These are phyloP conservation scores for Steinernema hermaphroditum DNA, from an alignment of 2,888 invertebrate species.

Conservation along the genomic window DNA sequence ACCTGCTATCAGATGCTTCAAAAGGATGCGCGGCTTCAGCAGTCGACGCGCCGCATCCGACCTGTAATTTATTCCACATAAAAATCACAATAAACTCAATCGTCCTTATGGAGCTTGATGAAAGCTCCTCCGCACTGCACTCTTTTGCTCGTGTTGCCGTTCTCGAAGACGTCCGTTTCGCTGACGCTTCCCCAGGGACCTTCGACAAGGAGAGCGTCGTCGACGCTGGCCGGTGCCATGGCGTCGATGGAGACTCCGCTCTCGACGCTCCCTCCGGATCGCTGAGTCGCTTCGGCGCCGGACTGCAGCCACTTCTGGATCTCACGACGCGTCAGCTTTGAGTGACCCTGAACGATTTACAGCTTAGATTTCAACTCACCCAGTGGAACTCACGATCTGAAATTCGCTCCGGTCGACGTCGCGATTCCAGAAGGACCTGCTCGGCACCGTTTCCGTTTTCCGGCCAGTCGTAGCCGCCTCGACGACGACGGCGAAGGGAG, in stretches of 20 bases:
- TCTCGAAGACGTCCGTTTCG: neutral
- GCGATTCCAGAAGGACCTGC: neutral
- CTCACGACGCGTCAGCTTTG: neutral
- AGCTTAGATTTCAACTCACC: neutral
- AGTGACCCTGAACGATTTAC: neutral
- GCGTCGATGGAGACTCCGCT: neutral
- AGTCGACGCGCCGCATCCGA: no score
- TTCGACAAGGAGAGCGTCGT: neutral
- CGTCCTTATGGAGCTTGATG: conserved; percentile 4
- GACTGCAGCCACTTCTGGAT: conserved; percentile 11
- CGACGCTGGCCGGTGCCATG: neutral
- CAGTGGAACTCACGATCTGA: neutral
- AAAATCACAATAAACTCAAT: neutral
- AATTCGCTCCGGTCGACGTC: neutral
- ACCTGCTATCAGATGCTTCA: no score
- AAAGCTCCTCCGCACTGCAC: neutral
- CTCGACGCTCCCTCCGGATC: neutral
- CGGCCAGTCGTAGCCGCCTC: neutral
- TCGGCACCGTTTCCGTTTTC: neutral
- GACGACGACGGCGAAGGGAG: neutral
- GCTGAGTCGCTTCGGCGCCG: neutral
- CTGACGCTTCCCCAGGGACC: conserved; percentile 10
- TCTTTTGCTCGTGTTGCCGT: neutral
- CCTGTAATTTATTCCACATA: no score
- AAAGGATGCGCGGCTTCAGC: no score